These are phyloP conservation scores for Coelopa frigida DNA, from an alignment of 1,140 invertebrate species.

Conservation along the genomic window DNA sequence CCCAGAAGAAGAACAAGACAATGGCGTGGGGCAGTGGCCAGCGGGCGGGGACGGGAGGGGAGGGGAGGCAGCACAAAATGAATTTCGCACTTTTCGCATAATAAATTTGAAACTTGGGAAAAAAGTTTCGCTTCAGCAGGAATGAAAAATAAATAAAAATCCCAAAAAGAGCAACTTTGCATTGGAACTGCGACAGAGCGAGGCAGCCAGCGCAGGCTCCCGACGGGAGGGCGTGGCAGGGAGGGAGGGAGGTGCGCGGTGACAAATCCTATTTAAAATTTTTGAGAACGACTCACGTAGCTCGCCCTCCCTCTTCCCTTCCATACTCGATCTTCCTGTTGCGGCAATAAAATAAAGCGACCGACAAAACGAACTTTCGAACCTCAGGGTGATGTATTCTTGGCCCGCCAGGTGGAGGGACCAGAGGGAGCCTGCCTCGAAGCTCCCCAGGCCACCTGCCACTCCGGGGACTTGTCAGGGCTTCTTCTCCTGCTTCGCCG, in stretches of 20 bases:
- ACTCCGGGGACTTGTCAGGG: too few relatives aligned
- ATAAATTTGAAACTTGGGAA: conserved; percentile 45
- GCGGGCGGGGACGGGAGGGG: neutral
- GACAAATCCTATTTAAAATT: conserved; percentile 45
- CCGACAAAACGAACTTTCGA: conserved; percentile 31
- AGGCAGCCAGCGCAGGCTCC: conserved; percentile 1
- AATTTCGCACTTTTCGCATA: conserved; percentile 46
- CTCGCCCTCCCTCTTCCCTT: conserved; percentile 10
- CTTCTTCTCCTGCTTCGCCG: neutral
- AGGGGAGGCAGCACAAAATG: conserved; percentile 25
- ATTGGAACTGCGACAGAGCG: conserved; percentile 3
- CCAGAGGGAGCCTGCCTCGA: too few relatives aligned
- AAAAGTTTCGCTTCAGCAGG: too few relatives aligned
- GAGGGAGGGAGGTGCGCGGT: conserved; percentile 17
- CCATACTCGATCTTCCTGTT: too few relatives aligned
- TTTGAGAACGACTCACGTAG: conserved; percentile 35
- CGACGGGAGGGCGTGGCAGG: neutral
- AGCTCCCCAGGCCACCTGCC: too few relatives aligned
- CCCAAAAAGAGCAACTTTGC: conserved; percentile 21
- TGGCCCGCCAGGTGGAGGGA: too few relatives aligned
- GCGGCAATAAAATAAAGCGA: conserved; percentile 41
- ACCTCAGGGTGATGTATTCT: conserved; percentile 39
- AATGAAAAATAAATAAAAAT: conserved; percentile 20
- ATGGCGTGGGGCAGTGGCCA: neutral
- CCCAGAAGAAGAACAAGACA: neutral